Evolutionary conservation across 2,113 vertebrate species (phyloP), one percentile per base, ranked within the genome.

Genomic region (Actenoides hombroni): DNA sequence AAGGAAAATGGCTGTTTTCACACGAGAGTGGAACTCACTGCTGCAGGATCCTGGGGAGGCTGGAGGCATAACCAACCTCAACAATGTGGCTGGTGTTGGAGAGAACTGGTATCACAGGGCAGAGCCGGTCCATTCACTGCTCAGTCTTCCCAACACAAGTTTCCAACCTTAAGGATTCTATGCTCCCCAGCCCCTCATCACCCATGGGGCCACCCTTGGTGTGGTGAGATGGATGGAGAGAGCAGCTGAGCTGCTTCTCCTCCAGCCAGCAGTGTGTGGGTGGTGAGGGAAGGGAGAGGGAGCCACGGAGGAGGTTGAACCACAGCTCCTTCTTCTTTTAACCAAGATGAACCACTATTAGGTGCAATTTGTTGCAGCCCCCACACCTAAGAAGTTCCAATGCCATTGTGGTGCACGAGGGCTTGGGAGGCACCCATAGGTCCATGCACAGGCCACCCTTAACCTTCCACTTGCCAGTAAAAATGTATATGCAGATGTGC

Each of bases 401-500:
- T 3, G 20, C 23, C n/a, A 11, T 2, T 0, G 3, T 6, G 26
- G 26, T n/a, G 25, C 17, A 13, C 6, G 8, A 40, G n/a, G 29
- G 19, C 19, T 82, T 49, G 49, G 28, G 20, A 11, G 39, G 77
- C 31, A 48, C 26, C 40, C 21, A 6, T 1, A n/a, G n/a, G 8
- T 64, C 59, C 29, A 5, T 4, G 21, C 35, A 33, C 5, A 23
- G n/a, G 12, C 13, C 46, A 48, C 19, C 1, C 26, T 28, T 37
- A 25, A 44, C 10, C 13, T 46, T 69, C 21, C 4, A 15, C 16
- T n/a, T 56, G 13, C 31, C 18, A 5, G 14, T 23, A 71, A 73
- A 65, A 39, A 8, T 0, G 0, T 20, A 7, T 0, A 1, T 3
- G 40, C 10, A 15, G 31, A 26, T 11, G 4, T 4, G 6, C 31